Percentiles rank a stretch among this genome's conserved stretches.
These are phyloP conservation scores for Polydrusus pterygomalis DNA, from an alignment of 2,888 invertebrate species.

Conservation along the genomic window DNA sequence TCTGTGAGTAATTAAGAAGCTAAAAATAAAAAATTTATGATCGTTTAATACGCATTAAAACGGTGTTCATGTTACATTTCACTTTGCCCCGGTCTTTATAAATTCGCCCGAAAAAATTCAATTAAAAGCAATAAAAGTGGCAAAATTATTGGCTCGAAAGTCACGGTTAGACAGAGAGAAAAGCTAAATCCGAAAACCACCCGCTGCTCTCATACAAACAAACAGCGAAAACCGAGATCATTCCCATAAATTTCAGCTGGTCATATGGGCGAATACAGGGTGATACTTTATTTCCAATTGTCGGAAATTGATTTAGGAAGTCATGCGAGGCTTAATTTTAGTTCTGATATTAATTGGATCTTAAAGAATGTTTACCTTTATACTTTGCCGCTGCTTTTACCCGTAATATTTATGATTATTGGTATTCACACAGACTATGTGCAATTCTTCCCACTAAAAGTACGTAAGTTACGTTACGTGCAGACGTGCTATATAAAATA, in stretches of 20 bases:
- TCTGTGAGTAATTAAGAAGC: conserved; percentile 22
- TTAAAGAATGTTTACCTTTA: conserved; percentile 40
- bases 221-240: conserved; percentile 58
- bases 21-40: conserved; percentile 12
- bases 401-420: no score
- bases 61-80: conserved; percentile 31
- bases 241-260: conserved; percentile 55
- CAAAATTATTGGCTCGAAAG: conserved; percentile 53
- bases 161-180: conserved; percentile 47
- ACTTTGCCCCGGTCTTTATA: conserved; percentile 27
- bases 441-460: no score
- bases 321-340: conserved; percentile 49
- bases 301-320: conserved; percentile 53
- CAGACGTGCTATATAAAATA: no score
- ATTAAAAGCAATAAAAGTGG: conserved; percentile 55
- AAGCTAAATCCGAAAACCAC: conserved; percentile 55
- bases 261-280: conserved; percentile 52
- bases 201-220: conserved; percentile 61
- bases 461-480: no score
- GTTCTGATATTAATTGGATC: conserved; percentile 47
- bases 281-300: conserved; percentile 53
- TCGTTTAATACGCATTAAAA: conserved; percentile 33
- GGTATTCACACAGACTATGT: no score
- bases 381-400: conserved; percentile 40
- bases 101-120: conserved; percentile 43